Conservation (phyloP, 2,888 invertebrate genomes). For the Drosophila quinaria region DNA sequence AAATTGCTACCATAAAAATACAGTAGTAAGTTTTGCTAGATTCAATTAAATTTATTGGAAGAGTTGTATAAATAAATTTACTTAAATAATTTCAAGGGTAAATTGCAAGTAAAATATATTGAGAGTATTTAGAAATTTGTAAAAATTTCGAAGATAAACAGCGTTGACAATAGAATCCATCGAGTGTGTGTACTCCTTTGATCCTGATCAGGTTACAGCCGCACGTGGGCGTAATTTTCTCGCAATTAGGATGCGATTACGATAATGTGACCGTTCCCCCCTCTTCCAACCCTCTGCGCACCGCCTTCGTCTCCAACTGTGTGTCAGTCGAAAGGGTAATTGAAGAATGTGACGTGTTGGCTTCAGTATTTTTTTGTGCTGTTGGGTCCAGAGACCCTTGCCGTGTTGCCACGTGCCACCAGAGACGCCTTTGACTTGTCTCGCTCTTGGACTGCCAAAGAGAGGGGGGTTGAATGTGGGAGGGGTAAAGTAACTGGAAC, state of each 20-base stretch:
- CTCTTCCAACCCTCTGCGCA: slow-evolving; percentile 15
- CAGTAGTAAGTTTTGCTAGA: too few species aligned
- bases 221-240: slow-evolving; percentile 86
- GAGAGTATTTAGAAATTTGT: neutral
- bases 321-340: slow-evolving; percentile 83
- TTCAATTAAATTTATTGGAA: neutral
- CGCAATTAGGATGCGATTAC: slow-evolving; percentile 86
- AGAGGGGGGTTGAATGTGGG: neutral
- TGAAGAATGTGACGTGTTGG: slow-evolving; percentile 77
- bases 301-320: neutral
- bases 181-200: slow-evolving; percentile 55
- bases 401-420: slow-evolving; percentile 71
- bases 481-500: neutral
- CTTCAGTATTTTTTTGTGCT: slow-evolving; percentile 13
- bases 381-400: slow-evolving; percentile 30
- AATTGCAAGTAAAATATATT: neutral
- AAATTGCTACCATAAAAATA: too few species aligned
- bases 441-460: neutral
- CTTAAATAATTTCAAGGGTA: neutral
- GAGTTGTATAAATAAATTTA: neutral
- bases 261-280: slow-evolving; percentile 72
- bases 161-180: slow-evolving; percentile 11
- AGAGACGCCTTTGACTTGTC: slow-evolving; percentile 60
- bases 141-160: neutral
- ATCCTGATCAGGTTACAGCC: slow-evolving; percentile 85